Evolutionary conservation across 2,113 vertebrate genomes (phyloP).

Genomic region (Epinephelus cyanopodus): DNA sequence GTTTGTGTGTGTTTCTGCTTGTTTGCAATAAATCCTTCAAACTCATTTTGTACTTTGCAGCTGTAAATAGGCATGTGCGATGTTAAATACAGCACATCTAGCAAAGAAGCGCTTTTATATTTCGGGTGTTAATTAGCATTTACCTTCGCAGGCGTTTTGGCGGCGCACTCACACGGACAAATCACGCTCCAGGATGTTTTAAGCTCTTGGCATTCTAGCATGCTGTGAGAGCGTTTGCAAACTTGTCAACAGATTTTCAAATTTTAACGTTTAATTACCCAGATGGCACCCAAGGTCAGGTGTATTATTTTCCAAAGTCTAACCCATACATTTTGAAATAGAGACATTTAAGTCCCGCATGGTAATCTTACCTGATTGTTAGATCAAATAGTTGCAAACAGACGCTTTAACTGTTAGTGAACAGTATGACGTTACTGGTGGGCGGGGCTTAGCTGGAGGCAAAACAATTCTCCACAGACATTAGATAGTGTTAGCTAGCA

Average conservation of each 20-base stretch:
- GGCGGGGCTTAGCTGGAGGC: too few relatives aligned
- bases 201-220: neutral
- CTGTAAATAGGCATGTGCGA: neutral
- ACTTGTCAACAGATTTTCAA: neutral
- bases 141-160: neutral
- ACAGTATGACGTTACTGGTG: too few relatives aligned
- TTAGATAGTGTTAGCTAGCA: too few relatives aligned
- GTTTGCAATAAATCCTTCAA: conserved; percentile 2
- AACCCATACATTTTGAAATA: neutral
- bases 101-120: neutral
- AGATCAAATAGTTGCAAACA: too few relatives aligned
- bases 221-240: neutral
- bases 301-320: neutral
- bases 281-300: neutral
- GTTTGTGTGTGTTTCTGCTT: neutral
- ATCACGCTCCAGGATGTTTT: neutral
- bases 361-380: too few relatives aligned
- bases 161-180: neutral
- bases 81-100: conserved; percentile 6
- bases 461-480: too few relatives aligned
- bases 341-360: too few relatives aligned
- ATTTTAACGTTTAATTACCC: neutral
- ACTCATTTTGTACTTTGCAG: neutral
- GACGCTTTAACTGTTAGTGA: too few relatives aligned
- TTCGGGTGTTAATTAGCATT: neutral